These are phyloP conservation scores for Apantesis nais DNA, from an alignment of 2,888 invertebrate genomes.

Conservation along the genomic window DNA sequence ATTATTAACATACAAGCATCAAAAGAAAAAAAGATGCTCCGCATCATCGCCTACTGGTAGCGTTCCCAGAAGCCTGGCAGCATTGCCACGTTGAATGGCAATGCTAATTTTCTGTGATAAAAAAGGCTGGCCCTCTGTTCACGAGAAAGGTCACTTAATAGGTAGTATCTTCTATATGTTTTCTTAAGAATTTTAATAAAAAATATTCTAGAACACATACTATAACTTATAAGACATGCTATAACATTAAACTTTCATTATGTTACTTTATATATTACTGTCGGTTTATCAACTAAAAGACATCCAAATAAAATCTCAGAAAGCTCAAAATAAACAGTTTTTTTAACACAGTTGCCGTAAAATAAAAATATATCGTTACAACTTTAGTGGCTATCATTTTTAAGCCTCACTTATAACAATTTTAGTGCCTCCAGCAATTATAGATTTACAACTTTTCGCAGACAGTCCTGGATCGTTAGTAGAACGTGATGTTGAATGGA, in stretches of 20 bases:
- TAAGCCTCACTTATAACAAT: conserved; percentile 19
- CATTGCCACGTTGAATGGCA: too few species aligned
- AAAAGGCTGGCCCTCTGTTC: too few species aligned
- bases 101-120: too few species aligned
- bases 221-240: background rate
- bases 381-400: conserved; percentile 19
- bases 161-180: background rate
- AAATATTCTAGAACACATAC: background rate
- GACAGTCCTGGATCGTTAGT: conserved; percentile 40
- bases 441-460: conserved; percentile 37
- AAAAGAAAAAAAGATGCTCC: too few species aligned
- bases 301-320: conserved; percentile 2
- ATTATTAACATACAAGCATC: too few species aligned
- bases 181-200: background rate
- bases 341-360: conserved; percentile 10
- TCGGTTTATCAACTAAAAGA: background rate
- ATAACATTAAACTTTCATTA: background rate
- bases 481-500: conserved; percentile 41
- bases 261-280: background rate
- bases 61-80: too few species aligned
- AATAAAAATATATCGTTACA: conserved; percentile 15
- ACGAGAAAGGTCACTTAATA: background rate
- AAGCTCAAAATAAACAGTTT: conserved; percentile 6
- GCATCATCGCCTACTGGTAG: too few species aligned
- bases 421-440: conserved; percentile 31